Percentiles rank a stretch among this genome's conserved stretches.
Conservation (phyloP, 2,113 vertebrate species). For the Caranx melampygus region DNA sequence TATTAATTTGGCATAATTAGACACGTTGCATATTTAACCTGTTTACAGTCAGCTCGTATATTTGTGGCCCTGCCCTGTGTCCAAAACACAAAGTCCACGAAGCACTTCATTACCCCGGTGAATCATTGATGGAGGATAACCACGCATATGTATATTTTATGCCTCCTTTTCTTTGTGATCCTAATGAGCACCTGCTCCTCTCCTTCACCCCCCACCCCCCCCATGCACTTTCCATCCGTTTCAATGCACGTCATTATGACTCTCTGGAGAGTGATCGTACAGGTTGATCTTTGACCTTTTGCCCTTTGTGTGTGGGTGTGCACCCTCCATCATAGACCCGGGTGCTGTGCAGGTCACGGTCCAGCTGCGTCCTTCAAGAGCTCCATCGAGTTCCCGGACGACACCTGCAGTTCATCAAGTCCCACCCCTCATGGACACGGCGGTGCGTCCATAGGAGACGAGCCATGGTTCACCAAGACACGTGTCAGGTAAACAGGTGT, state of each 20-base stretch:
- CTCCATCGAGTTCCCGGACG: slow-evolving; percentile 97
- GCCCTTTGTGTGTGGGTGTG: slow-evolving; percentile 52
- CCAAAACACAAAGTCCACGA: slow-evolving; percentile 65
- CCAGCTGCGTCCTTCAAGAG: slow-evolving; percentile 92
- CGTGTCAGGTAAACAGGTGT: slow-evolving; percentile 89
- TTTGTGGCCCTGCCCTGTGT: slow-evolving; percentile 47
- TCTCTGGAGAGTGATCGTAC: slow-evolving; percentile 59
- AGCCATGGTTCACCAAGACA: slow-evolving; percentile 99
- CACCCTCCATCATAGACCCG: slow-evolving; percentile 86
- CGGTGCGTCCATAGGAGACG: slow-evolving; percentile 91
- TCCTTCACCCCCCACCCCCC: slow-evolving; percentile 15
- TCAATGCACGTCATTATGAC: slow-evolving; percentile 51
- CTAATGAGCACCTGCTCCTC: slow-evolving; percentile 71
- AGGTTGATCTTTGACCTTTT: slow-evolving; percentile 78
- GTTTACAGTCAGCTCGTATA: slow-evolving; percentile 63
- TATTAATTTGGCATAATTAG: slow-evolving; percentile 81
- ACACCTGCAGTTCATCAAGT: slow-evolving; percentile 98
- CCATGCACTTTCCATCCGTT: slow-evolving; percentile 51
- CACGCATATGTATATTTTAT: slow-evolving; percentile 78
- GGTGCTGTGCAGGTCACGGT: slow-evolving; percentile 94
- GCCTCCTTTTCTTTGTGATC: slow-evolving; percentile 74
- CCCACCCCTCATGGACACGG: slow-evolving; percentile 96
- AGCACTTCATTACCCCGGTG: slow-evolving; percentile 68
- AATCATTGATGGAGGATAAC: slow-evolving; percentile 80
- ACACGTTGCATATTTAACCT: slow-evolving; percentile 79